These are phyloP conservation scores for Acleris literana DNA, from an alignment of 2,888 invertebrate species.

Conservation along the genomic window DNA sequence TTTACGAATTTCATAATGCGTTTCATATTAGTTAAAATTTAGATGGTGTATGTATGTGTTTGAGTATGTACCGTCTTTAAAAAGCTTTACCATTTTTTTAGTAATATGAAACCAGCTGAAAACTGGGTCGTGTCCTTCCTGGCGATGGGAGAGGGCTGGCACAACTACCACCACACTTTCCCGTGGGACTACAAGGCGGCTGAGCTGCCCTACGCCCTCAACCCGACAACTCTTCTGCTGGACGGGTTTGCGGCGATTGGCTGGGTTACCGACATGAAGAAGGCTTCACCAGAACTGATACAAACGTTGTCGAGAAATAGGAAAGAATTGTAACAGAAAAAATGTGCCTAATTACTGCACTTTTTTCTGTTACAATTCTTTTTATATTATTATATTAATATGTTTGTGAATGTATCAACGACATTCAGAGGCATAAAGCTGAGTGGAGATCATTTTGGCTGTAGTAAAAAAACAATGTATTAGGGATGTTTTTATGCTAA, in stretches of 20 bases:
- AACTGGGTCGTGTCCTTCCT: constrained; percentile 88
- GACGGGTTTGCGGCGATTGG: constrained; percentile 88
- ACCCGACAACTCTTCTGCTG: constrained; percentile 87
- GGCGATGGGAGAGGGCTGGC: constrained; percentile 95
- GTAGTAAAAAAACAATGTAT: too few species aligned
- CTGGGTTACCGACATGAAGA: constrained; percentile 90
- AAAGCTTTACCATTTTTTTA: constrained; percentile 54
- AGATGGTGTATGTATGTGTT: too few species aligned
- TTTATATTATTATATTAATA: too few species aligned
- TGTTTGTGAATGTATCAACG: too few species aligned
- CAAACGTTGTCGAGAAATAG: constrained; percentile 77
- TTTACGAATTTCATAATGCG: too few species aligned
- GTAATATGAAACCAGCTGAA: constrained; percentile 90
- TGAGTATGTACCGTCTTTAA: too few species aligned
- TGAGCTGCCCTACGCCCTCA: constrained; percentile 88
- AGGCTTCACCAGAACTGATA: constrained; percentile 83
- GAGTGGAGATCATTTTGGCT: too few species aligned
- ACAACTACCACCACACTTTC: constrained; percentile 97
- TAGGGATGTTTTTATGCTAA: too few species aligned
- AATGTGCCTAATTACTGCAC: too few species aligned
- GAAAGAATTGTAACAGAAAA: constrained; percentile 47
- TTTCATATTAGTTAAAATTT: too few species aligned
- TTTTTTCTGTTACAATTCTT: too few species aligned
- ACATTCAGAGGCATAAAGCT: too few species aligned
- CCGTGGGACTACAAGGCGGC: constrained; percentile 97